Evolutionary conservation across 2,888 invertebrate species (phyloP), one percentile per base, ranked within the genome.

Genomic region (Fragum fragum): DNA sequence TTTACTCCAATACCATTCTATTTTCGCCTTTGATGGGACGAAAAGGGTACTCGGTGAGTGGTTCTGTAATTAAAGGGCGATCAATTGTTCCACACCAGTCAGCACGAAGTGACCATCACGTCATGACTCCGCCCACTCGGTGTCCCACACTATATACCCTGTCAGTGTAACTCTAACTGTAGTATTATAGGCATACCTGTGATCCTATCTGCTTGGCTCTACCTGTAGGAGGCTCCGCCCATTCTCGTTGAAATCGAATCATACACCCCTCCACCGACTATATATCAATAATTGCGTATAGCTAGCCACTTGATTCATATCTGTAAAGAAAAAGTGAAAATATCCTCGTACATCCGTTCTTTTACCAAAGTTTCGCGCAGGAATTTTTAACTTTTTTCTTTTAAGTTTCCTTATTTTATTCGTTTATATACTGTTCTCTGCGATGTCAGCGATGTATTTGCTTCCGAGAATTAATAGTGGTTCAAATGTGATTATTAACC

Each of bases 141-240:
- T 66, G 66, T 66, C 42, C 42, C 23, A 23, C 21, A 16, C 21
- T 21, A 21, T 23, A 5, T 66, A 42, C 42, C 36, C 39, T 36
- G 26, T 42, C 1, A 18, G 18, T 21, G 66, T 66, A 42, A 42
- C 21, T 21, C 16, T 11, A 66, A 42, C 39, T 42, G 23, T 9
- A 42, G 66, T 66, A 42, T 21, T 26, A 16, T 14, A 66, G 36
- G 32, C 71, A 71, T 36, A 73, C 61, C 61, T 59, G 59, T 61
- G 18, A 23, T 23, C 16, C 61, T 9, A 28, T 36, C 32, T 42
- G 59, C 32, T 29, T 61, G 73, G 59, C 39, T 59, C 42, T 42
- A 73, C 59, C 61, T 73, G 39, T 29, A 2, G 21, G 59, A 39
- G 28, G 42, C 73, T 61, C 73, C 73, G 57, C 73, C 73, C 73